These are phyloP conservation scores for Turnix velox DNA, from an alignment of 2,113 vertebrate species.

Conservation along the genomic window DNA sequence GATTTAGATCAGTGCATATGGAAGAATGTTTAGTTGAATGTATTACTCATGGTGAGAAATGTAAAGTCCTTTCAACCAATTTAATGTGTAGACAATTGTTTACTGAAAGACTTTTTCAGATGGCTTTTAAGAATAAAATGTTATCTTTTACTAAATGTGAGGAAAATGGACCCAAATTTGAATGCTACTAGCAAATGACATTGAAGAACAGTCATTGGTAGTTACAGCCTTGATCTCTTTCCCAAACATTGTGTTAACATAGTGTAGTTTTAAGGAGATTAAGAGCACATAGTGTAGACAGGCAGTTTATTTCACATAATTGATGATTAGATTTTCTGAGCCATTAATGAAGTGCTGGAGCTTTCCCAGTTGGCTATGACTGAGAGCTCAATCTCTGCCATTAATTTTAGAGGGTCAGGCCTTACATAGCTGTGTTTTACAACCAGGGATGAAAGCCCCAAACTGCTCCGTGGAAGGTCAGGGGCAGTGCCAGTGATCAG, in stretches of 20 bases:
- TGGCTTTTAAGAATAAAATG: neutral
- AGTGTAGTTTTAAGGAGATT: neutral
- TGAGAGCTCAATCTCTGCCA: neutral
- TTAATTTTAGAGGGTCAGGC: neutral
- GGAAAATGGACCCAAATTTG: neutral
- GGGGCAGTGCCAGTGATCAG: neutral
- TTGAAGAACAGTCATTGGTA: neutral
- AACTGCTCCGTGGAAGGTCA: neutral
- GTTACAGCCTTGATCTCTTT: neutral
- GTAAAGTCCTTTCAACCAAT: neutral
- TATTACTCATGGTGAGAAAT: neutral
- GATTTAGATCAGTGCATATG: neutral
- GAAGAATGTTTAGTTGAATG: neutral
- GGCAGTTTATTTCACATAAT: neutral
- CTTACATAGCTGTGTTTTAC: neutral
- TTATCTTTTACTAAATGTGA: neutral
- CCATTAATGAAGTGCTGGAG: neutral
- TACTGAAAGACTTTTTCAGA: neutral
- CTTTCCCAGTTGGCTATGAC: neutral
- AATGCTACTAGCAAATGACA: neutral
- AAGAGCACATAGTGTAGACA: neutral
- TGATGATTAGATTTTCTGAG: neutral
- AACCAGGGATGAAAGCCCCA: neutral
- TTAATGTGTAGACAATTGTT: neutral
- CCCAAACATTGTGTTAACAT: neutral